Evolutionary conservation across 2,888 invertebrate genomes (phyloP).

Genomic region (Lysandra coridon): DNA sequence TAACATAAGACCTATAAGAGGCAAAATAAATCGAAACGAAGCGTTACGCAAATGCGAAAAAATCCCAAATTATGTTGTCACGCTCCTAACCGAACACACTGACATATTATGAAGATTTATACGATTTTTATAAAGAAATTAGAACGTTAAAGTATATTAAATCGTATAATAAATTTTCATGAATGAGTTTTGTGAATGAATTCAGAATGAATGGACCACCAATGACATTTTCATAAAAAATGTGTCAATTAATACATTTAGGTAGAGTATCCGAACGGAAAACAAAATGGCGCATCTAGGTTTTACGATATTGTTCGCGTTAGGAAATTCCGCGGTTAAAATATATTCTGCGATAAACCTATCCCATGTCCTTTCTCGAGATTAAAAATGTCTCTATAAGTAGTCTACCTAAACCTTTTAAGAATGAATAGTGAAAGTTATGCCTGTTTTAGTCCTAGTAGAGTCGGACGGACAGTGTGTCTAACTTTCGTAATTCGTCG

Average conservation of each 20-base stretch:
- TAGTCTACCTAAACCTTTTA: too few relatives aligned
- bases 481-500: too few relatives aligned
- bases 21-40: not conserved
- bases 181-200: slow-evolving; percentile 30
- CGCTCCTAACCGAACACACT: slow-evolving; percentile 44
- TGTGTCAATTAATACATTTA: not conserved
- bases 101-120: slow-evolving; percentile 62
- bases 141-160: slow-evolving; percentile 40
- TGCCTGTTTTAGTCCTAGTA: too few relatives aligned
- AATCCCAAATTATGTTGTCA: slow-evolving; percentile 60
- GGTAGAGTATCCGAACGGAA: not conserved
- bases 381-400: too few relatives aligned
- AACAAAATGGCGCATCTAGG: not conserved
- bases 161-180: slow-evolving; percentile 30
- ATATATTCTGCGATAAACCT: too few relatives aligned
- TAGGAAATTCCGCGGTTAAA: not conserved
- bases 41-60: slow-evolving; percentile 16
- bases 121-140: slow-evolving; percentile 66
- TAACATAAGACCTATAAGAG: not conserved
- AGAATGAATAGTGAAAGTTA: too few relatives aligned
- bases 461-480: too few relatives aligned
- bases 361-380: too few relatives aligned
- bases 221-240: slow-evolving; percentile 6
- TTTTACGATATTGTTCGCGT: not conserved
- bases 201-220: slow-evolving; percentile 21